Evolutionary conservation across 1,140 invertebrate species (phyloP), one percentile per base, ranked within the genome.

Genomic region (Zaprionus nigranus): DNA sequence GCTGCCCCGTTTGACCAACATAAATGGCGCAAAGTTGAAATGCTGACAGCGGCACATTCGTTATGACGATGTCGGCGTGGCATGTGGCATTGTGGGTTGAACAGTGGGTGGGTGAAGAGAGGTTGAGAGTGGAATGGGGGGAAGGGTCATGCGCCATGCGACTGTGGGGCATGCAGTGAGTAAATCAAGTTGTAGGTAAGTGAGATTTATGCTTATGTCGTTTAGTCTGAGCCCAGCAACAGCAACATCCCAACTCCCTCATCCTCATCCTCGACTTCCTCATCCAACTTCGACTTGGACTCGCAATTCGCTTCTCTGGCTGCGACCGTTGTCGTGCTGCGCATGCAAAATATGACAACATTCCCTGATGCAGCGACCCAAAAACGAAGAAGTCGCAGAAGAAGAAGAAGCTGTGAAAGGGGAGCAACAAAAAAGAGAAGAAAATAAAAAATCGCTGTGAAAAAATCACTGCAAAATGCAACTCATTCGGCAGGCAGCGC

Each of bases 21-120:
- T 90, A 90, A 90, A 90, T 90, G 85, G 85, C 85, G 85, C 81
- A 90, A 90, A 90, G 85, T 90, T 90, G 86, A 90, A 90, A 90
- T 90, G 85, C 83, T 90, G 85, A 90, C 85, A 90, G 85, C 75
- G 75, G 79, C 81, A 88, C 85, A 90, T 90, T 90, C 85, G 85
- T 90, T 90, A 90, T 90, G 85, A 90, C 80, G 80, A 75, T 74
- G 74, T 54, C 65, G 65, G 62, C 64, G 77, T 62, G 75, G 75
- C 51, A 75, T 78, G 64, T n/a, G 63, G 73, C 49, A 54, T 63
- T 69, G 43, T 13, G 49, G 49, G 46, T 51, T 60, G 60, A 12
- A 3, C 59, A 34, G 9, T 34, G 30, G 30, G 30, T 34, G 30
- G 30, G 30, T 34, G 30, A 7, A 34, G 30, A 34, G 15, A 40